These are phyloP conservation scores for Pilophorus perplexus DNA, from an alignment of 2,888 invertebrate species.

Conservation along the genomic window DNA sequence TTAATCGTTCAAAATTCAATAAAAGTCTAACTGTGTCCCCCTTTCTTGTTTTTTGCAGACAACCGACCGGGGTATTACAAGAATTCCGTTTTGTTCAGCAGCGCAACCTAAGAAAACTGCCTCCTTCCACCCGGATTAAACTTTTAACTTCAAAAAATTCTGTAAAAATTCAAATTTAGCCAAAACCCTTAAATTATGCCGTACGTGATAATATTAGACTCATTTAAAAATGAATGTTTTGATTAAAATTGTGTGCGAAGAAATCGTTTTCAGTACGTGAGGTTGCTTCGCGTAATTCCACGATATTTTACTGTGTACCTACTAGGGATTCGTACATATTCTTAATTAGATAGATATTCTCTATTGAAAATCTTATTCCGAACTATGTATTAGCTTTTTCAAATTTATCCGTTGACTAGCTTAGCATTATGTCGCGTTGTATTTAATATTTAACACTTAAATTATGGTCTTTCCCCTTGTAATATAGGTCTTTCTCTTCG, in stretches of 20 bases:
- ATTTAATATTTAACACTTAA: background rate
- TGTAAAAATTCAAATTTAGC: slow-evolving; percentile 6
- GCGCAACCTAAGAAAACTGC: slow-evolving; percentile 64
- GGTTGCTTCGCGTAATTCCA: slow-evolving; percentile 20
- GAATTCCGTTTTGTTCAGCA: slow-evolving; percentile 84
- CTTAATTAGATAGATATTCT: slow-evolving; percentile 19
- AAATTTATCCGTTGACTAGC: slow-evolving; percentile 19
- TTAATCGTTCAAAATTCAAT: too few species aligned
- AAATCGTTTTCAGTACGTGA: background rate
- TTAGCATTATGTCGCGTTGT: slow-evolving; percentile 3
- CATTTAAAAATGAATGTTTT: slow-evolving; percentile 13
- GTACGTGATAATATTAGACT: slow-evolving; percentile 14
- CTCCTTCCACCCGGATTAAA: slow-evolving; percentile 10
- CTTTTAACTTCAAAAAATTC: slow-evolving; percentile 13
- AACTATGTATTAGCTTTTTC: slow-evolving; percentile 24
- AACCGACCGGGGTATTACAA: slow-evolving; percentile 72
- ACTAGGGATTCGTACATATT: too few species aligned
- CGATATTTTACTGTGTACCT: slow-evolving; percentile 10
- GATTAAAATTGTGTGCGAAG: slow-evolving; percentile 14
- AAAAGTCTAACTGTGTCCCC: slow-evolving; percentile 3
- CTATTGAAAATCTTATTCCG: slow-evolving; percentile 15
- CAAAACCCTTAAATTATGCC: slow-evolving; percentile 16
- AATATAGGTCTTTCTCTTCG: background rate
- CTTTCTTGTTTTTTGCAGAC: slow-evolving; percentile 53
- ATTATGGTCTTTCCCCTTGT: background rate